Evolutionary conservation across 2,113 vertebrate species (phyloP).

Genomic region (Calyptomena viridis): DNA sequence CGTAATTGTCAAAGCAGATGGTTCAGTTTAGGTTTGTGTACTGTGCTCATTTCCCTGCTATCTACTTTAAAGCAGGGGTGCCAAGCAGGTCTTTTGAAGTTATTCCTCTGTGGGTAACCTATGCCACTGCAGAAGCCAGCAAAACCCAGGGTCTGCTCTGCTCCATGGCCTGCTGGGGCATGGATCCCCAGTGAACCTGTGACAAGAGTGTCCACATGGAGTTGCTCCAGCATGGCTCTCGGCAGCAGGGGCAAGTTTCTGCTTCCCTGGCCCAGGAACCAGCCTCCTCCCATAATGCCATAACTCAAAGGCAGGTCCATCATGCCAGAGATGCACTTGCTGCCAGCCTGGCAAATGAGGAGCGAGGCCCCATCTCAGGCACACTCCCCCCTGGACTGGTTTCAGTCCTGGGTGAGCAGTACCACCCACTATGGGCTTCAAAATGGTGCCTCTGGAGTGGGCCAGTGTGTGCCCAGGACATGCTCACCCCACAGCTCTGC

Average conservation of each 20-base stretch:
- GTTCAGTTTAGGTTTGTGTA: conserved; percentile 11
- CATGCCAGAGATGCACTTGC: background rate
- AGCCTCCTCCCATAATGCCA: fast-evolving
- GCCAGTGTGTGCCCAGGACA: background rate
- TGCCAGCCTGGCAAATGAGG: background rate
- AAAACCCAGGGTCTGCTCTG: background rate
- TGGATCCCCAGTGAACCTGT: fast-evolving
- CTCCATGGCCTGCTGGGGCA: background rate
- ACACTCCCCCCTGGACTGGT: no score
- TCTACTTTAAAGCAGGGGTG: background rate
- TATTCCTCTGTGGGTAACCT: background rate
- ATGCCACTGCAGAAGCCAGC: background rate
- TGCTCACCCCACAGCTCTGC: fast-evolving
- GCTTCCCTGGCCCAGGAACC: background rate
- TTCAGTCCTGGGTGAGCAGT: background rate
- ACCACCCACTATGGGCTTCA: fast-evolving
- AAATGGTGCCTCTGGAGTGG: background rate
- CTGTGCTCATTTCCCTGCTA: background rate
- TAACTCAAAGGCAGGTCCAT: background rate
- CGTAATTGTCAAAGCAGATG: conserved; percentile 2
- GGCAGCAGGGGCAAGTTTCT: background rate
- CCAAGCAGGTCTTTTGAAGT: background rate
- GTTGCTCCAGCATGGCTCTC: background rate
- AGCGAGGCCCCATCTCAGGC: fast-evolving
- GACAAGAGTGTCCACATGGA: fast-evolving